These are phyloP conservation scores for Myotis brandtii DNA, from an alignment of 2,113 vertebrate species.

Conservation along the genomic window DNA sequence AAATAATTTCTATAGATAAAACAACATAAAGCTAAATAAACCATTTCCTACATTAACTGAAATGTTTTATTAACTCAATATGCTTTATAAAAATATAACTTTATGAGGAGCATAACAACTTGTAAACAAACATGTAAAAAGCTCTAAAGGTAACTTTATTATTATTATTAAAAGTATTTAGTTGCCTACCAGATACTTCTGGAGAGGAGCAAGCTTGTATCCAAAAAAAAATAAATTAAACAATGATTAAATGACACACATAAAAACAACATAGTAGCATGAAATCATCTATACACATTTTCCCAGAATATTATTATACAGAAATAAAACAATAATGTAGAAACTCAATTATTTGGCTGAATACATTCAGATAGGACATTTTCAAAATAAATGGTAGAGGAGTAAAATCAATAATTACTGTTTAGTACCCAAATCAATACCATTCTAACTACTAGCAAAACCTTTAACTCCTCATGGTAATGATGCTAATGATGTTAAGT, in stretches of 20 bases:
- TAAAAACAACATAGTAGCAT: slow-evolving; percentile 42
- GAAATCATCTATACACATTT: slow-evolving; percentile 44
- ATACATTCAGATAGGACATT: slow-evolving; percentile 46
- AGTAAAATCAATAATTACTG: slow-evolving; percentile 46
- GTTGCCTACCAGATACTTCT: slow-evolving; percentile 78
- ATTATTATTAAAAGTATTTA: slow-evolving; percentile 73
- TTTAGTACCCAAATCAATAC: slow-evolving; percentile 28
- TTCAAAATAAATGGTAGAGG: slow-evolving; percentile 52
- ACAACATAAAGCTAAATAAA: slow-evolving; percentile 50
- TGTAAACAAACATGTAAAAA: slow-evolving; percentile 57
- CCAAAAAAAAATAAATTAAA: slow-evolving; percentile 75
- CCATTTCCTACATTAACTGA: slow-evolving; percentile 23
- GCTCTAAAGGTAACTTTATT: slow-evolving; percentile 58
- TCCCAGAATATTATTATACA: slow-evolving; percentile 37
- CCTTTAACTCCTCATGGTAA: slow-evolving; percentile 15
- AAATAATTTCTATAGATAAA: slow-evolving; percentile 29
- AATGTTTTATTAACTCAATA: slow-evolving; percentile 43
- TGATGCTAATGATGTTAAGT: not conserved
- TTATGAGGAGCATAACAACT: slow-evolving; percentile 36
- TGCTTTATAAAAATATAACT: slow-evolving; percentile 39
- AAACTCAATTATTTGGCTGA: slow-evolving; percentile 54
- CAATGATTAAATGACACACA: slow-evolving; percentile 70
- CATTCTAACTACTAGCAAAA: slow-evolving; percentile 19
- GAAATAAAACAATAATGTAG: slow-evolving; percentile 55
- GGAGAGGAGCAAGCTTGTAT: slow-evolving; percentile 74